These are phyloP conservation scores for Cantharis rufa DNA, from an alignment of 2,888 invertebrate species.

Conservation along the genomic window DNA sequence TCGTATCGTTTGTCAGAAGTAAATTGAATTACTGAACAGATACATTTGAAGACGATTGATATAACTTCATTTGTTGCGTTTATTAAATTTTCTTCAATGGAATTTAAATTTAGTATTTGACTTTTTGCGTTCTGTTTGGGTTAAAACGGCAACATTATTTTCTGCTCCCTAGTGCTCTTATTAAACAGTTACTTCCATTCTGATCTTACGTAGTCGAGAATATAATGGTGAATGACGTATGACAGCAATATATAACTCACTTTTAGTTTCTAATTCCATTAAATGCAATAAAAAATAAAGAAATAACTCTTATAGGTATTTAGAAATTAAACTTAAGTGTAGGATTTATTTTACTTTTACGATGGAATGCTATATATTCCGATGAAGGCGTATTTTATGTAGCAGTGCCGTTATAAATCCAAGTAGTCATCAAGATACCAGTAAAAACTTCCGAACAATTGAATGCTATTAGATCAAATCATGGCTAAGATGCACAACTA, in stretches of 20 bases:
- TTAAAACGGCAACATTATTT: neutral
- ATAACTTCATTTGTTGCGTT: constrained; percentile 32
- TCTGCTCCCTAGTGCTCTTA: neutral
- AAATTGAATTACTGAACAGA: constrained; percentile 40
- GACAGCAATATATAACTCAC: neutral
- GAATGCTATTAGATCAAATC: constrained; percentile 19
- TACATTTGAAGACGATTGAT: constrained; percentile 34
- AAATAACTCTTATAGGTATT: constrained; percentile 34
- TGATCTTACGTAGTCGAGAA: neutral
- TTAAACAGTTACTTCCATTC: neutral
- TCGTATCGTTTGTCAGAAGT: constrained; percentile 41
- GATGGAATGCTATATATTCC: constrained; percentile 28
- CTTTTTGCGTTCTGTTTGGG: constrained; percentile 5
- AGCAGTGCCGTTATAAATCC: constrained; percentile 30
- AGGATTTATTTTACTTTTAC: constrained; percentile 34
- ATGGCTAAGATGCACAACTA: constrained; percentile 12
- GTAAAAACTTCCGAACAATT: constrained; percentile 30
- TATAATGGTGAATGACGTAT: neutral
- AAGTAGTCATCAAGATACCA: constrained; percentile 32
- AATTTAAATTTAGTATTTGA: constrained; percentile 19
- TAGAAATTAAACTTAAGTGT: constrained; percentile 39
- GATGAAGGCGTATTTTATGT: constrained; percentile 30
- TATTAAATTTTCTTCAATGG: constrained; percentile 27
- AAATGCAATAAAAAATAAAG: constrained; percentile 18
- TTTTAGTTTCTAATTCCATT: neutral